Percentiles rank a stretch among this genome's conserved stretches.
Conservation (phyloP, 2,888 invertebrate species). For the Drosophila borealis region DNA sequence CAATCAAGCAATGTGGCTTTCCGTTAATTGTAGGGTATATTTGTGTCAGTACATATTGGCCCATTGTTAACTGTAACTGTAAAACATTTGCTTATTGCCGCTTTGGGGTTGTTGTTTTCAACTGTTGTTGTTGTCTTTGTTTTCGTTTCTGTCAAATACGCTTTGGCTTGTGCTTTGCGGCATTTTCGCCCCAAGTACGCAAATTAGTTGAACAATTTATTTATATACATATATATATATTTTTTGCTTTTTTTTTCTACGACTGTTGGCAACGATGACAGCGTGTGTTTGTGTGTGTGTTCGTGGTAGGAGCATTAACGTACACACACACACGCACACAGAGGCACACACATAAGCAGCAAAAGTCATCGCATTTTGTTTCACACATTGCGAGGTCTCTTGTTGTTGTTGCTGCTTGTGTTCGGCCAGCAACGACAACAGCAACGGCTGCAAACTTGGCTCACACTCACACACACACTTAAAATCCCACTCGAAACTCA, state of each 20-base stretch:
- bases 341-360: slow-evolving; percentile 17
- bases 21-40: slow-evolving; percentile 6
- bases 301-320: not conserved
- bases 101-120: too few species aligned
- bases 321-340: slow-evolving; percentile 26
- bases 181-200: slow-evolving; percentile 31
- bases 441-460: slow-evolving; percentile 49
- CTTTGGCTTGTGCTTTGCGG: slow-evolving; percentile 15
- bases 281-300: slow-evolving; percentile 11
- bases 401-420: slow-evolving; percentile 30
- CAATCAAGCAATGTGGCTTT: slow-evolving; percentile 9
- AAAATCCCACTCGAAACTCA: slow-evolving; percentile 3
- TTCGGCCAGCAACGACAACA: slow-evolving; percentile 14
- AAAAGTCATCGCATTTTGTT: slow-evolving; percentile 51
- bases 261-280: slow-evolving; percentile 35
- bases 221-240: slow-evolving; percentile 1
- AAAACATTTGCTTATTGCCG: not conserved
- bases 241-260: slow-evolving; percentile 41
- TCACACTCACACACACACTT: slow-evolving; percentile 26
- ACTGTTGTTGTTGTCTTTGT: not conserved
- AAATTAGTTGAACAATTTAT: slow-evolving; percentile 57
- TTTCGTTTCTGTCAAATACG: slow-evolving; percentile 13
- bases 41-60: slow-evolving; percentile 3
- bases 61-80: slow-evolving; percentile 9
- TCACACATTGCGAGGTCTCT: slow-evolving; percentile 44